These are phyloP conservation scores for Drosophila ananassae DNA, from an alignment of 1,140 invertebrate genomes.

Conservation along the genomic window DNA sequence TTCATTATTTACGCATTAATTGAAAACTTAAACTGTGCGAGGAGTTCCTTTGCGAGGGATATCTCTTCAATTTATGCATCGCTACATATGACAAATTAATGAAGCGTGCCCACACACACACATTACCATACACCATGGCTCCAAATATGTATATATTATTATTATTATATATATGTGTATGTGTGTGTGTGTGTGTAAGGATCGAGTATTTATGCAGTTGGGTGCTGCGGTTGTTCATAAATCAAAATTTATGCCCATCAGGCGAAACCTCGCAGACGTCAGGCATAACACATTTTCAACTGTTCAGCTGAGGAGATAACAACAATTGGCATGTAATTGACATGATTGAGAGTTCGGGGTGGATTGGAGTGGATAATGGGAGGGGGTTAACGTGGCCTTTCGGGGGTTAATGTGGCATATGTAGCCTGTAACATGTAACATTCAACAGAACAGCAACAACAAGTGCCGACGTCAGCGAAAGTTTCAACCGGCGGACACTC, in stretches of 20 bases:
- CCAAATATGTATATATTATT: background rate
- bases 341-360: slow-evolving; percentile 34
- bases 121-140: background rate
- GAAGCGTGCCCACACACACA: slow-evolving; percentile 50
- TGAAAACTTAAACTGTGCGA: slow-evolving; percentile 60
- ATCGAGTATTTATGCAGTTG: slow-evolving; percentile 16
- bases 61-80: slow-evolving; percentile 61
- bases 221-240: slow-evolving; percentile 54
- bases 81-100: slow-evolving; percentile 78
- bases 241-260: slow-evolving; percentile 74
- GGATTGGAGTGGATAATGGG: background rate
- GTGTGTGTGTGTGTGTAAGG: background rate
- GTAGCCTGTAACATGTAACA: slow-evolving; percentile 26
- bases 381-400: background rate
- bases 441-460: slow-evolving; percentile 22
- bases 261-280: slow-evolving; percentile 52
- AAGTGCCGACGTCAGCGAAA: slow-evolving; percentile 65
- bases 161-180: background rate
- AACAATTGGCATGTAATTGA: slow-evolving; percentile 66
- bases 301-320: slow-evolving; percentile 38
- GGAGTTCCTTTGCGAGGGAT: slow-evolving; percentile 41
- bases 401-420: slow-evolving; percentile 61
- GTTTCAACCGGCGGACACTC: slow-evolving; percentile 30
- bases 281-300: slow-evolving; percentile 60
- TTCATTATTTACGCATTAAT: slow-evolving; percentile 70